Evolutionary conservation across 2,797 vertebrate species (phyloP), one percentile per base, ranked within the genome.

Genomic region (Vespertilio murinus): DNA sequence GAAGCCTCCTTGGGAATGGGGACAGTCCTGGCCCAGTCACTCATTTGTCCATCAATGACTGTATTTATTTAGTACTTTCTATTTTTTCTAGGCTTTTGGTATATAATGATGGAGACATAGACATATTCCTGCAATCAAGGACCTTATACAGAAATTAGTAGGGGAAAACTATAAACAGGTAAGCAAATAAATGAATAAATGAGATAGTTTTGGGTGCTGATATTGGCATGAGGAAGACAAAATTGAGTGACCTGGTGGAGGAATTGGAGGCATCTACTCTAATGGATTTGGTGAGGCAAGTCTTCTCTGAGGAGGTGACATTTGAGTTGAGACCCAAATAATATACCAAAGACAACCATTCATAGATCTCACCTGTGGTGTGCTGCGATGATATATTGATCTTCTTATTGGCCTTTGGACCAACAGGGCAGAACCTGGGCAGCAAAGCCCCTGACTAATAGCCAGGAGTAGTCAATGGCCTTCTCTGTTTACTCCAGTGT

Each of bases 1-100:
- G 5, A 88, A 71, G 13, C 12, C 56, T 87, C 33, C 5, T 74
- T 3, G 25, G 38, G 7, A 40, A 13, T n/a, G 7, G 18, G 3
- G 16, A 30, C 17, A 47, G 69, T 38, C 40, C 59, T 84, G 67
- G 40, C 11, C 8, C 23, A 54, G 13, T 33, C 47, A 65, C 73
- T 81, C 42, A 42, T 2, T 42, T 89, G 78, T 28, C 42, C n/a
- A 40, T 86, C 17, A 52, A 20, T 70, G 13, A 20, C 56, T 79
- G 3, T 33, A 2, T 80, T 78, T 75, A 59, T 67, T 89, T 40
- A 86, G 11, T 69, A 85, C 2, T 52, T 79, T 12, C 23, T n/a
- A 64, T 70, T 92, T 77, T 78, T 78, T 45, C 59, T 85, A 82
- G 64, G 40, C 14, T 71, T 90, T 90, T 90, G 52, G 11, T 88